Evolutionary conservation across 2,797 vertebrate species (phyloP), one percentile per base, ranked within the genome.

Genomic region (Varecia variegata): DNA sequence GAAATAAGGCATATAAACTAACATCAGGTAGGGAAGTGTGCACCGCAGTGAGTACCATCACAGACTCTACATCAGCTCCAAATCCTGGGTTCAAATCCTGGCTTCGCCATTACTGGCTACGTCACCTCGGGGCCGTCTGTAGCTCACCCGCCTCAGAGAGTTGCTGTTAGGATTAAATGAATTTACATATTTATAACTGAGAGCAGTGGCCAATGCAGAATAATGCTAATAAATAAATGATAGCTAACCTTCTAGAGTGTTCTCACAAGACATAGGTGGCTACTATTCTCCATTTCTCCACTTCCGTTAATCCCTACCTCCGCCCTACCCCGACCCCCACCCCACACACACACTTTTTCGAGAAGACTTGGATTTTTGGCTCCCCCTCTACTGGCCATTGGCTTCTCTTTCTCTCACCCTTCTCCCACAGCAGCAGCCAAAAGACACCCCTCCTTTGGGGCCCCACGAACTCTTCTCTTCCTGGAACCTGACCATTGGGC

Each of bases 11-110:
- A 0, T 17, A 9, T 47, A 27, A 54, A 79, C 52, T 32, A 20
- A 71, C 14, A 6, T 35, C 0, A 0, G 9, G 9, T 1, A 21
- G 15, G 35, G 54, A 40, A 84, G 32, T 0, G 1, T 25, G 32
- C 0, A 21, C 32, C 71, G 52, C 71, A 14, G 12, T 15, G 8
- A 17, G 60, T 43, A 35, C 14, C 14, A 30, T 47, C 54, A 38
- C 47, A 70, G 65, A 27, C 30, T 52, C 40, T n/a, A 17, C 43
- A 32, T 18, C 50, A 54, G 35, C 27, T 67, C 21, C 18, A 2
- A 21, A 52, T 81, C 43, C 83, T 30, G 71, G 38, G 47, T 68
- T 85, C 74, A 14, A 68, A 54, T 92, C 54, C 54, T 3, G 21
- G 0, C 67, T 52, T 76, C 15, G 14, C 82, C 38, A 43, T 62